Evolutionary conservation across 2,888 invertebrate genomes (phyloP).

Genomic region (Penaeus monodon): DNA sequence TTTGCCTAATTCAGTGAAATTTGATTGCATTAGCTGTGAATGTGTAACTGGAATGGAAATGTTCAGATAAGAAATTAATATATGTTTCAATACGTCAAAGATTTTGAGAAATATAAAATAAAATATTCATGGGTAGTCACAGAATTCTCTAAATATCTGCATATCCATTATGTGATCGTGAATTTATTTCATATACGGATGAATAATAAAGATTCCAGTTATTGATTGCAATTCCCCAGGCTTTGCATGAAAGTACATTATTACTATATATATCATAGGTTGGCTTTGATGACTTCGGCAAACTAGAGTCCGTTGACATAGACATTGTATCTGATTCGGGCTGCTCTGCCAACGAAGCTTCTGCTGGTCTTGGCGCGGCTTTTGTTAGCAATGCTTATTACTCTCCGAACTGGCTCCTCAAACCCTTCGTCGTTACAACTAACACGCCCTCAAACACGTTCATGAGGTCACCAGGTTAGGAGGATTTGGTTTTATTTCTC

Average conservation of each 20-base stretch:
- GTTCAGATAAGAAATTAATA: too few species aligned
- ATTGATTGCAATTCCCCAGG: neutral
- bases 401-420: constrained; percentile 27
- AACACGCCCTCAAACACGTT: constrained; percentile 37
- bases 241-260: neutral
- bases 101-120: too few species aligned
- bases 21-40: too few species aligned
- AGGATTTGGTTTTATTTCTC: neutral
- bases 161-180: neutral
- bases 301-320: constrained; percentile 9
- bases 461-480: constrained; percentile 30
- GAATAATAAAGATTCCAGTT: neutral
- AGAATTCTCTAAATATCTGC: too few species aligned
- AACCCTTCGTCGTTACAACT: neutral
- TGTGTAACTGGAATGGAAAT: too few species aligned
- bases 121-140: too few species aligned
- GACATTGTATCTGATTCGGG: constrained; percentile 15
- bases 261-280: neutral
- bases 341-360: neutral
- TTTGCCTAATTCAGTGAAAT: too few species aligned
- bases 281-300: constrained; percentile 22
- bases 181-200: neutral
- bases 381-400: neutral
- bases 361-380: neutral
- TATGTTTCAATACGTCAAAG: too few species aligned